phyloP scores from a whole-genome alignment of 2,797 vertebrate genomes.

The Crocodylus rhombifer region DNA sequence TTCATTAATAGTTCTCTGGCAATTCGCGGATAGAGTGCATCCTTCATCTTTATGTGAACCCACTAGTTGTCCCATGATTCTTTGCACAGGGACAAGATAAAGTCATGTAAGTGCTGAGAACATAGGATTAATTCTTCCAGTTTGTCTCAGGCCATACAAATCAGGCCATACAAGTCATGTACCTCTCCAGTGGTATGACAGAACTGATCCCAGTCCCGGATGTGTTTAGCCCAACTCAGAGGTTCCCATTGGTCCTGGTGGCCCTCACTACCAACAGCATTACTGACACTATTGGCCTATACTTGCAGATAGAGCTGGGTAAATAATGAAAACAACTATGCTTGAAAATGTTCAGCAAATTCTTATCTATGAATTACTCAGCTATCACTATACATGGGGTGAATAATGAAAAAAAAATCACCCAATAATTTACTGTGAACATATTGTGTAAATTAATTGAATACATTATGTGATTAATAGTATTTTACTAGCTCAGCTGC shows the following conservation, averaged over 20 bases:
- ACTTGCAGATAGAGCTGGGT: not conserved
- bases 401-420: not conserved
- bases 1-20: too few species aligned
- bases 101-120: not conserved
- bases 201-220: not conserved
- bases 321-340: not conserved
- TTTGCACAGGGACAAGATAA: not conserved
- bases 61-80: not conserved
- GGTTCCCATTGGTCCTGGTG: not conserved
- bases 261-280: not conserved
- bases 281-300: not conserved
- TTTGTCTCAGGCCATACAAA: too few species aligned
- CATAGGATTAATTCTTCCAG: not conserved
- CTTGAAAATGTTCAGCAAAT: constrained; percentile 17
- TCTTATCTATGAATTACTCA: not conserved
- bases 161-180: too few species aligned
- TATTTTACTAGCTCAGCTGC: not conserved
- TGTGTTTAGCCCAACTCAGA: not conserved
- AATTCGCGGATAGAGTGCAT: not conserved
- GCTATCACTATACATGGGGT: not conserved
- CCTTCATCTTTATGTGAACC: not conserved
- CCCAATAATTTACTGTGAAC: not conserved
- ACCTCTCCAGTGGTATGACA: not conserved
- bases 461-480: not conserved
- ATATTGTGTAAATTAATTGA: not conserved